Evolutionary conservation across 2,888 invertebrate genomes (phyloP).

Genomic region (Deilephila elpenor): DNA sequence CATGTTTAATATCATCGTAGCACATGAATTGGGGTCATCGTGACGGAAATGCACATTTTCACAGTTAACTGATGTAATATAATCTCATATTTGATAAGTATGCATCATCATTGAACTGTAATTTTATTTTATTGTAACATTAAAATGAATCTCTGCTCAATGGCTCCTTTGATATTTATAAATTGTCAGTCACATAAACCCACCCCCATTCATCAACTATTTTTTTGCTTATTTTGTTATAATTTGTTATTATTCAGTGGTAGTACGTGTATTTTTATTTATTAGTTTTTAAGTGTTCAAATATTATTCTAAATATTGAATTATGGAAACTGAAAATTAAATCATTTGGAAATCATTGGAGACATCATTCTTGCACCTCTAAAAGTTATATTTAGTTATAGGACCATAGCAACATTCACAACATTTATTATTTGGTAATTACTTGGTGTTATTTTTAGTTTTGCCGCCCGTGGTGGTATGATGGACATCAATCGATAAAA

Average conservation of each 20-base stretch:
- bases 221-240: conserved; percentile 29
- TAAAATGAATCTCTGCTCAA: conserved; percentile 74
- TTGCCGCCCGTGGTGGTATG: conserved; percentile 80
- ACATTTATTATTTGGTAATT: conserved; percentile 26
- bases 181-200: conserved; percentile 70
- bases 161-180: conserved; percentile 45
- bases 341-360: conserved; percentile 31
- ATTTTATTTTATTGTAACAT: conserved; percentile 26
- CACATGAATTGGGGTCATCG: conserved; percentile 17
- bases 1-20: conserved; percentile 17
- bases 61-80: background rate
- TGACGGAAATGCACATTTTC: conserved; percentile 40
- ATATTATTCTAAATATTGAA: background rate
- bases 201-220: conserved; percentile 66
- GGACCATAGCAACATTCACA: background rate
- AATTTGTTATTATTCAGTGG: conserved; percentile 35
- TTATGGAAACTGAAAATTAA: conserved; percentile 26
- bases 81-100: conserved; percentile 4
- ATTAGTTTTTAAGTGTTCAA: conserved; percentile 18
- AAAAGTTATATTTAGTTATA: background rate
- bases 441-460: conserved; percentile 73
- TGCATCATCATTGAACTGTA: background rate
- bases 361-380: conserved; percentile 39
- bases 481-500: conserved; percentile 56
- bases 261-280: conserved; percentile 29